Evolutionary conservation across 2,797 vertebrate genomes (phyloP).

Genomic region (Coreius guichenoti): DNA sequence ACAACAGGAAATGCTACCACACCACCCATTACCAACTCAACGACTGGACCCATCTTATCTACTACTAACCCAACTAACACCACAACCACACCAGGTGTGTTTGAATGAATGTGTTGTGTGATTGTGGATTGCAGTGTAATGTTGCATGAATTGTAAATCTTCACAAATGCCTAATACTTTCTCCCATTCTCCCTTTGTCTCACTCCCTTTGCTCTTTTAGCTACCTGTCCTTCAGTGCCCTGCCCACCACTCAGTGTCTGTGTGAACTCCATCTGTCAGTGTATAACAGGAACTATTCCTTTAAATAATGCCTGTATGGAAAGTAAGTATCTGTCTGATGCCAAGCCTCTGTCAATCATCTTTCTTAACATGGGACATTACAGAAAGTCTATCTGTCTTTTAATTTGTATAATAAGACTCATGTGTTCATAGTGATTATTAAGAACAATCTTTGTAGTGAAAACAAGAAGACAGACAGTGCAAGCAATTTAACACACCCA

Average conservation of each 20-base stretch:
- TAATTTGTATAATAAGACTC: not conserved
- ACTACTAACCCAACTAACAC: constrained; percentile 45
- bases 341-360: not conserved
- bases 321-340: constrained; percentile 64
- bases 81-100: constrained; percentile 56
- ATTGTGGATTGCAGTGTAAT: not conserved
- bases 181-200: not conserved
- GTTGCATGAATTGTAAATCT: not conserved
- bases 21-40: constrained; percentile 22
- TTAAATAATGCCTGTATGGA: constrained; percentile 50
- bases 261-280: constrained; percentile 72
- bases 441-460: not conserved
- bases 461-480: not conserved
- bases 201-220: not conserved
- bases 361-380: not conserved
- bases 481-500: not conserved
- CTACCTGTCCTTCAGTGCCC: constrained; percentile 56
- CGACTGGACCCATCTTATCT: constrained; percentile 38
- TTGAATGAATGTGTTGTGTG: not conserved
- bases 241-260: constrained; percentile 74
- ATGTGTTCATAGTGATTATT: not conserved
- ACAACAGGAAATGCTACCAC: constrained; percentile 14
- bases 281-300: constrained; percentile 71
- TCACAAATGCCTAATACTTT: not conserved
- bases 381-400: not conserved